phyloP scores from a whole-genome alignment of 2,888 invertebrate species.

The Trypoxylon attenuatum region DNA sequence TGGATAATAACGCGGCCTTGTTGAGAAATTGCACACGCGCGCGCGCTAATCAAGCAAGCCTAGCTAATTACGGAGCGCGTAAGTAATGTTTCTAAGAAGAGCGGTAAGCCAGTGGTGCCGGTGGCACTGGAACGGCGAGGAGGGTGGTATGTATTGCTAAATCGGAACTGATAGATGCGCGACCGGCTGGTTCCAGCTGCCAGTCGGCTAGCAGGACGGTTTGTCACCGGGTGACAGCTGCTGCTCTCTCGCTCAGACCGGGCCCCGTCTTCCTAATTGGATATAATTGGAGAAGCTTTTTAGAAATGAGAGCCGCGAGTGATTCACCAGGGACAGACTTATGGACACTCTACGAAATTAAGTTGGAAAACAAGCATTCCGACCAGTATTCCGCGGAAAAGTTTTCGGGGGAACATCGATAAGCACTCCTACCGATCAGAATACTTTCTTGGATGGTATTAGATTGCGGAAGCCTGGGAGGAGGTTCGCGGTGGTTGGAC shows the following conservation, averaged over 20 bases:
- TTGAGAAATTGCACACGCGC: neutral
- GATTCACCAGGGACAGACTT: slow-evolving; percentile 7
- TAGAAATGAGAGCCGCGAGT: slow-evolving; percentile 31
- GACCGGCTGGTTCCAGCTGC: slow-evolving; percentile 25
- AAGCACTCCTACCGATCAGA: neutral
- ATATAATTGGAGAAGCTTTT: slow-evolving; percentile 40
- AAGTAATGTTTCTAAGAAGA: neutral
- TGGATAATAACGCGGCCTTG: neutral
- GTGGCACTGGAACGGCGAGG: no score
- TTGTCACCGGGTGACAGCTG: slow-evolving; percentile 44
- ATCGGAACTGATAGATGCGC: slow-evolving; percentile 20
- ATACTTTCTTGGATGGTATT: neutral
- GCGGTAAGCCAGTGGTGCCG: no score
- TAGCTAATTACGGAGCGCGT: neutral
- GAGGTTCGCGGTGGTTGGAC: no score
- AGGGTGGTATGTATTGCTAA: slow-evolving; percentile 11
- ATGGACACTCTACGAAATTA: slow-evolving; percentile 20
- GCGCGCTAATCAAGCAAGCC: neutral
- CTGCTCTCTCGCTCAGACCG: no score
- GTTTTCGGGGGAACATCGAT: neutral
- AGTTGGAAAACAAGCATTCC: slow-evolving; percentile 14
- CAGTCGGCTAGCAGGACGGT: slow-evolving; percentile 18
- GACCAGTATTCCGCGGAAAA: neutral
- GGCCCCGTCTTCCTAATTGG: slow-evolving; percentile 40
- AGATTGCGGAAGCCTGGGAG: neutral